phyloP scores from a whole-genome alignment of 2,797 vertebrate species.

The Pseudomugil gertrudae region DNA sequence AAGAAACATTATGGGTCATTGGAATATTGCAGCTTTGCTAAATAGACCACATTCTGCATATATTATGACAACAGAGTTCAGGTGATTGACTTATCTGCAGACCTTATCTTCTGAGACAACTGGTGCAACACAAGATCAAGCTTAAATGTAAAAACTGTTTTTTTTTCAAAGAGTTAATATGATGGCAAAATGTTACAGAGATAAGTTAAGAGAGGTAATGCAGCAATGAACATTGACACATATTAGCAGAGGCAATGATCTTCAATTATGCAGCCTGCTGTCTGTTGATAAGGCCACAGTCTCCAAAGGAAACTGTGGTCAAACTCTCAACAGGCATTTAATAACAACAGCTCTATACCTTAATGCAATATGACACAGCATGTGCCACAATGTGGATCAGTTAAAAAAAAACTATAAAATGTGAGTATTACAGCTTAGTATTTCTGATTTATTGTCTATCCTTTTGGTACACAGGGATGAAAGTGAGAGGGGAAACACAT shows the following conservation, averaged over 20 bases:
- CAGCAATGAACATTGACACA: not conserved
- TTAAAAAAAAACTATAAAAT: constrained; percentile 7
- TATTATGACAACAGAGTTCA: not conserved
- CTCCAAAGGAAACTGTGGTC: not conserved
- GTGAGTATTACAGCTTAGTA: not conserved
- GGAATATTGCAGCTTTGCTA: no score
- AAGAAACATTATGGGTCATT: no score
- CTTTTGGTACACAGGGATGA: not conserved
- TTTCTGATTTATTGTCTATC: not conserved
- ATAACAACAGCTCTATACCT: not conserved
- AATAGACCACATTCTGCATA: not conserved
- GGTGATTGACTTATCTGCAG: not conserved
- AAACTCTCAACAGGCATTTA: not conserved
- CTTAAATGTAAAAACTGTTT: not conserved
- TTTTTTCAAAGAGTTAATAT: not conserved
- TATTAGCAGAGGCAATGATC: not conserved
- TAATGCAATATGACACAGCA: not conserved
- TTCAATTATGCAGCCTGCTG: not conserved
- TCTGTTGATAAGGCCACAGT: not conserved
- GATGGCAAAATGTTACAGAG: not conserved
- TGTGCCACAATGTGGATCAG: constrained; percentile 1
- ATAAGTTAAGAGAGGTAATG: not conserved
- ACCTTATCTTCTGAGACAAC: not conserved
- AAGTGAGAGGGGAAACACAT: not conserved
- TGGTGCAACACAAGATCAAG: not conserved